These are phyloP conservation scores for Crocodylus rhombifer DNA, from an alignment of 2,797 vertebrate genomes.

Conservation along the genomic window DNA sequence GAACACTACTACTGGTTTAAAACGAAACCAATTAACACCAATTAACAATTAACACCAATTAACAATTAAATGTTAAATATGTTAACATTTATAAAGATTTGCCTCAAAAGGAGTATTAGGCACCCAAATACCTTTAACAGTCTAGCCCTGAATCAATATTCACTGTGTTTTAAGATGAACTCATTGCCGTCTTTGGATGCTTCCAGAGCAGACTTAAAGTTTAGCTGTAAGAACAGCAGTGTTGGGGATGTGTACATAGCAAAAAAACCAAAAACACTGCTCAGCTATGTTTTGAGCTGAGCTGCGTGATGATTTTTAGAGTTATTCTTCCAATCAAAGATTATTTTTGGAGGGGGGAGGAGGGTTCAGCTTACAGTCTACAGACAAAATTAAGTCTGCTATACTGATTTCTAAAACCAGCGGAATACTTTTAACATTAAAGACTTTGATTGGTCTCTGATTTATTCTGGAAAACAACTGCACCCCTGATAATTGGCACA, in stretches of 20 bases:
- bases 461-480: accelerated
- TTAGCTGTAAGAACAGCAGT: background rate
- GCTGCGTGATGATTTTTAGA: background rate
- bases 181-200: background rate
- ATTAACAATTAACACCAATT: too few relatives aligned
- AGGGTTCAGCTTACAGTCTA: background rate
- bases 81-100: too few relatives aligned
- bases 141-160: background rate
- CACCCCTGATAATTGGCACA: too few relatives aligned
- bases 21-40: too few relatives aligned
- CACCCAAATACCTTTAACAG: too few relatives aligned
- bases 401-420: background rate
- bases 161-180: background rate
- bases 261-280: background rate
- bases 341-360: background rate
- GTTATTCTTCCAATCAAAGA: background rate
- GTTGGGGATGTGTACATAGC: background rate
- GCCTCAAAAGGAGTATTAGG: too few relatives aligned
- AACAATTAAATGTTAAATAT: too few relatives aligned
- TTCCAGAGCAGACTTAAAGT: background rate
- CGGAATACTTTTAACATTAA: background rate
- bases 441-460: background rate
- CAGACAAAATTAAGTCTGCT: background rate
- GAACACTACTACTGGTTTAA: too few relatives aligned
- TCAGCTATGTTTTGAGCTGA: background rate